These are phyloP conservation scores for Phycodurus eques DNA, from an alignment of 2,113 vertebrate genomes.

Conservation along the genomic window DNA sequence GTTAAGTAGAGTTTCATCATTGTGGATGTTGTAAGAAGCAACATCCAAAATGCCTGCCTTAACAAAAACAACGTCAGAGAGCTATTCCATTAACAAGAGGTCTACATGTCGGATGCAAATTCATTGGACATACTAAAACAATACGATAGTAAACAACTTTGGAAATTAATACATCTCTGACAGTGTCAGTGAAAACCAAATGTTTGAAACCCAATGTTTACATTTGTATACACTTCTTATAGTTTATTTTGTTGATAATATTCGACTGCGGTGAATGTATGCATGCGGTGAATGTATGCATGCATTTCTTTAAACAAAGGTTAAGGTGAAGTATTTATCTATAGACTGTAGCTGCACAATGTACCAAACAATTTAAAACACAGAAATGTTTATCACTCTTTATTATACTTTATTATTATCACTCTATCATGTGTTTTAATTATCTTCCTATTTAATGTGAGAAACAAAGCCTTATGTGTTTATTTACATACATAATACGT, in stretches of 20 bases:
- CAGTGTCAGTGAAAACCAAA: not conserved
- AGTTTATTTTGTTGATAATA: not conserved
- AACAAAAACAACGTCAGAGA: not conserved
- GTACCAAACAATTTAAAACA: no score
- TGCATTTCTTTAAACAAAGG: no score
- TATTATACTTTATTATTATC: not conserved
- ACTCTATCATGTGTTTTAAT: no score
- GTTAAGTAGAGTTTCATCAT: not conserved
- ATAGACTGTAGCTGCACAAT: no score
- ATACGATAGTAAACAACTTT: not conserved
- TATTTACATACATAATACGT: not conserved
- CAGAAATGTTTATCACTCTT: no score
- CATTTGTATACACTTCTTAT: not conserved
- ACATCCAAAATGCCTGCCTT: not conserved
- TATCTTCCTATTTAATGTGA: no score
- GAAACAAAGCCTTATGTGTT: not conserved
- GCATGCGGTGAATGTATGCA: not conserved
- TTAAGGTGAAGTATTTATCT: no score
- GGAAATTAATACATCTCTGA: not conserved
- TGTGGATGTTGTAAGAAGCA: not conserved
- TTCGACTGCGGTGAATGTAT: not conserved
- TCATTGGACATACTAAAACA: not conserved
- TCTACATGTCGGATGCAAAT: not conserved
- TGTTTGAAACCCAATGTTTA: not conserved
- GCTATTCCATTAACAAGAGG: not conserved